Evolutionary conservation across 2,888 invertebrate genomes (phyloP), one percentile per base, ranked within the genome.

Genomic region (Cecidostiba fungosa): DNA sequence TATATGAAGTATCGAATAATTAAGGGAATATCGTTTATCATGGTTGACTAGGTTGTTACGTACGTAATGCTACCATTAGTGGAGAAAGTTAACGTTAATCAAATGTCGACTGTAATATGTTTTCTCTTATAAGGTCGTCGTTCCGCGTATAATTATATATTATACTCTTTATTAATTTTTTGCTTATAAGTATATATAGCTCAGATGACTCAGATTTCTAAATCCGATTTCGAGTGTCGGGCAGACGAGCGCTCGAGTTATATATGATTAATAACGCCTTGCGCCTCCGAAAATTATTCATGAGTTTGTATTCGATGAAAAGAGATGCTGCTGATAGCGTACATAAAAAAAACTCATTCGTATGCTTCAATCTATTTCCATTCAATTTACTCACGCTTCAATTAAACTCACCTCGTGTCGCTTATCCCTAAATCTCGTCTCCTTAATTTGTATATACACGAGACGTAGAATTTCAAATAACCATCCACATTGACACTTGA

Each of bases 1-100:
- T 8, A 39, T 6, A 3, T 54, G 16, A 72, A 23, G 39, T 23
- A 72, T 72, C 39, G 39, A 43, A 39, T 73, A 73, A 73, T 73
- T 23, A 23, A 43, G 73, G 39, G 39, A 23, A 43, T 73, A 43
- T 73, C 73, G 23, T 73, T 73, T 73, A 73, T 73, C 36, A 73
- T 23, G 3, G 10, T 50, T 12, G 16, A 50, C 1, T 47, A 47
- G 47, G 0, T 16, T 50, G 43, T 16, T 50, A 50, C 19, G 5
- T 23, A 8, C 1, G 5, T 59, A 59, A 59, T 23, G 29, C 66
- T 14, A 10, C 12, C 29, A 26, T 66, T 66, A 66, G n/a, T 14
- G 29, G 66, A 29, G 66, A 66, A 66, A 26, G 26, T 29, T 26
- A 26, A 29, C 23, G 23, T 1, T 47, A 10, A 5, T 3, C 0